Evolutionary conservation across 2,888 invertebrate genomes (phyloP).

Genomic region (Bellardia bayeri): DNA sequence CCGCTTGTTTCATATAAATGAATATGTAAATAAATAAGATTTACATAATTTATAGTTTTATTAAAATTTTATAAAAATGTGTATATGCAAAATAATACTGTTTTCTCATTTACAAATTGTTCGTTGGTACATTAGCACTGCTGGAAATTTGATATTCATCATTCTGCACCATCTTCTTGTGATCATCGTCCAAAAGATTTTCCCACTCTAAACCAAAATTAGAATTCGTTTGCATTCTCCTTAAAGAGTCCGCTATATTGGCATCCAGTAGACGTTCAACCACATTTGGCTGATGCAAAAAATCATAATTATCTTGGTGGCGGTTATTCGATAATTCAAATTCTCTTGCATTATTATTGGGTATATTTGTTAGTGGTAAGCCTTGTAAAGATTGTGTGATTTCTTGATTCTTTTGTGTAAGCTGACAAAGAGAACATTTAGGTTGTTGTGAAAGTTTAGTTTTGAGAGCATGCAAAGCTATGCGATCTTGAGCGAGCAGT

Average conservation of each 20-base stretch:
- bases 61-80: not conserved
- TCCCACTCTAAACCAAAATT: constrained; percentile 75
- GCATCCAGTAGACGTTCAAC: constrained; percentile 82
- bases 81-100: not conserved
- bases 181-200: constrained; percentile 79
- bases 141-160: constrained; percentile 56
- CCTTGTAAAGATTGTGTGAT: constrained; percentile 76
- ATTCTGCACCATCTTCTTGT: constrained; percentile 78
- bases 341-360: not conserved
- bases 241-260: constrained; percentile 81
- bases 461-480: constrained; percentile 80
- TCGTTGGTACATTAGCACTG: constrained; percentile 10
- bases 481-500: constrained; percentile 81
- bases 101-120: constrained; percentile 25
- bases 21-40: too few relatives aligned
- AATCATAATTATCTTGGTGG: constrained; percentile 23
- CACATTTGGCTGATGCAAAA: constrained; percentile 73
- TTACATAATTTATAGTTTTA: too few relatives aligned
- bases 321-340: not conserved
- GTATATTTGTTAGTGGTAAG: constrained; percentile 17
- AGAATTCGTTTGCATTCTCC: constrained; percentile 76
- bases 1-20: too few relatives aligned
- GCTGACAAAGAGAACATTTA: constrained; percentile 82
- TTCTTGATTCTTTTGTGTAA: constrained; percentile 80
- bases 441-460: constrained; percentile 78